These are phyloP conservation scores for Heliconius nattereri DNA, from an alignment of 1,140 invertebrate genomes.

Conservation along the genomic window DNA sequence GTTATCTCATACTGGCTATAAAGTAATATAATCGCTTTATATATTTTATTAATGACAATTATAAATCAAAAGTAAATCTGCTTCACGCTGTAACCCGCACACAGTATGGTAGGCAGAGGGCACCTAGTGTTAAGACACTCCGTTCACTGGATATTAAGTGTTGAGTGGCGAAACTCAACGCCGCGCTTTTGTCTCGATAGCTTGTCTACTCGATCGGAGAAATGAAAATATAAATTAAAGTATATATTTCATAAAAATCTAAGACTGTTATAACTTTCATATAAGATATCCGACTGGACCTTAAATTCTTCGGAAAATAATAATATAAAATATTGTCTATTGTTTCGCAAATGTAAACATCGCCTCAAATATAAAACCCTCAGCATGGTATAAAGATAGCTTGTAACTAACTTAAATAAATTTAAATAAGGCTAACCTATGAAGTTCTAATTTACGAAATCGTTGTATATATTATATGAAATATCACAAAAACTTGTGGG, in stretches of 20 bases:
- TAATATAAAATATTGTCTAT: neutral
- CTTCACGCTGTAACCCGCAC: too few species aligned
- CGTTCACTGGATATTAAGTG: too few species aligned
- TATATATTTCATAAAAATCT: too few species aligned
- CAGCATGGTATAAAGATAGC: neutral
- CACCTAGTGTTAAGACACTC: too few species aligned
- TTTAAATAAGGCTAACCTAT: neutral
- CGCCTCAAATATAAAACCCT: neutral
- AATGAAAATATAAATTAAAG: too few species aligned
- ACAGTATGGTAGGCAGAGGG: too few species aligned
- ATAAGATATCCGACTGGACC: neutral
- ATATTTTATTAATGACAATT: neutral
- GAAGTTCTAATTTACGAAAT: neutral
- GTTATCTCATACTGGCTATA: slow-evolving; percentile 39
- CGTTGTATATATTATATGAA: neutral
- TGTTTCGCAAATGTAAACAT: neutral
- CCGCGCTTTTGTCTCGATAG: too few species aligned
- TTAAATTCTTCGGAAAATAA: neutral
- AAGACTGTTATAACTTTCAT: neutral
- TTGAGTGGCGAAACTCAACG: too few species aligned
- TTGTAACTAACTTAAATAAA: neutral
- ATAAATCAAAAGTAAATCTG: neutral
- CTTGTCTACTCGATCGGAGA: too few species aligned
- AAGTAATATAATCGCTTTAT: slow-evolving; percentile 22
- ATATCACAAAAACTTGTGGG: neutral